phyloP scores from a whole-genome alignment of 2,113 vertebrate genomes.

The Sander lucioperca region DNA sequence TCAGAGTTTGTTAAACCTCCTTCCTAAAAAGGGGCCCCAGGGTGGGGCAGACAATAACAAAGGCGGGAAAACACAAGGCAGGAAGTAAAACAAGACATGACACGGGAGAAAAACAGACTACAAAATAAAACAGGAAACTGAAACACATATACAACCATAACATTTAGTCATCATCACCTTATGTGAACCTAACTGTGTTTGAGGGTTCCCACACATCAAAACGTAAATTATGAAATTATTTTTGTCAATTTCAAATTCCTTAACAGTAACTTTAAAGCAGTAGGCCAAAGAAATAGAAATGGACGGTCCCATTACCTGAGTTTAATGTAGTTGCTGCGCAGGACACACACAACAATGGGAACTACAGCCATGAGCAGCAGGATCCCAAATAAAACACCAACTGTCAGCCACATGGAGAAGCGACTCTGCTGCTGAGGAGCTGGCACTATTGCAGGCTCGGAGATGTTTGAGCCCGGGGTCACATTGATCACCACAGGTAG shows the following conservation, averaged over 20 bases:
- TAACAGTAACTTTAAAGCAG: background rate
- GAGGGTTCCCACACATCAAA: background rate
- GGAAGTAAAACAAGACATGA: too few relatives aligned
- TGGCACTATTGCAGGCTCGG: background rate
- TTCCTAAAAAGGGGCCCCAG: too few relatives aligned
- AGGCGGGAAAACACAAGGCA: too few relatives aligned
- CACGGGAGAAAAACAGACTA: too few relatives aligned
- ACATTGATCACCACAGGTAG: slow-evolving; percentile 29
- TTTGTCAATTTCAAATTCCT: background rate
- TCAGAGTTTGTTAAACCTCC: too few relatives aligned
- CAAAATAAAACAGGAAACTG: too few relatives aligned
- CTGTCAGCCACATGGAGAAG: slow-evolving; percentile 6
- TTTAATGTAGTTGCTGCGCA: slow-evolving; percentile 28
- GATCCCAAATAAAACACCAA: slow-evolving; percentile 33
- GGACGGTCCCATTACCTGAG: slow-evolving; percentile 47
- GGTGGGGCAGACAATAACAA: too few relatives aligned
- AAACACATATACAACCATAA: too few relatives aligned
- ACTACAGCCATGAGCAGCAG: slow-evolving; percentile 58
- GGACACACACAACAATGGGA: slow-evolving; percentile 2
- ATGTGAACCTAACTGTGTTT: background rate
- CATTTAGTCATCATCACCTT: background rate
- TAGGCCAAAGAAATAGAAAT: background rate
- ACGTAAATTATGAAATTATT: background rate
- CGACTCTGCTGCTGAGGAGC: background rate
- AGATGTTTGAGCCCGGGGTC: background rate